These are phyloP conservation scores for Albula glossodonta DNA, from an alignment of 2,113 vertebrate species.

Conservation along the genomic window DNA sequence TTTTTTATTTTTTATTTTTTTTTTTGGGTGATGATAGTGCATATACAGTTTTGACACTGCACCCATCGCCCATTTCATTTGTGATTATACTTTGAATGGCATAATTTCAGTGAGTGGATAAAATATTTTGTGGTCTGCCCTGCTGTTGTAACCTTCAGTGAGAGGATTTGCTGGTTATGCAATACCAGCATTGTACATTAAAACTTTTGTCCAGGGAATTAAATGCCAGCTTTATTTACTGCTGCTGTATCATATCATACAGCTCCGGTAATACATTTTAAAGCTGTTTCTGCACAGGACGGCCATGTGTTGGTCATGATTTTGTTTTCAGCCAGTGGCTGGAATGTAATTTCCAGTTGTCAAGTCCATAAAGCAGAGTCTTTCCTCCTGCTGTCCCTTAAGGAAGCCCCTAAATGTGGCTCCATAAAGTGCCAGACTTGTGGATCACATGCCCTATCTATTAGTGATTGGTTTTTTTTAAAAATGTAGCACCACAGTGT, in stretches of 20 bases:
- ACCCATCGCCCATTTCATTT: not conserved
- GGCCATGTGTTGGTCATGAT: not conserved
- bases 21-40: too few relatives aligned
- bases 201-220: not conserved
- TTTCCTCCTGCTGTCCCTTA: not conserved
- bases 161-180: constrained; percentile 1
- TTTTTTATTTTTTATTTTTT: too few relatives aligned
- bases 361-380: not conserved
- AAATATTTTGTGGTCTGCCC: not conserved
- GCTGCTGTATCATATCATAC: constrained; percentile 4
- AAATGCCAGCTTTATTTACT: not conserved
- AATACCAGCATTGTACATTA: constrained; percentile 10
- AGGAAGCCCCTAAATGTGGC: not conserved
- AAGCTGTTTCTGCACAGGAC: not conserved
- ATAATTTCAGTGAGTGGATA: not conserved
- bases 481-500: not conserved
- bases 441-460: not conserved
- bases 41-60: too few relatives aligned
- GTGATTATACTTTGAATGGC: not conserved
- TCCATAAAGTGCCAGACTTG: constrained; percentile 12
- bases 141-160: not conserved
- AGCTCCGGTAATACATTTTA: constrained; percentile 1
- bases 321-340: not conserved
- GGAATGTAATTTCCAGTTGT: not conserved
- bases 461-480: not conserved